phyloP scores from a whole-genome alignment of 2,797 vertebrate genomes.

The Sebastolobus altivelis region DNA sequence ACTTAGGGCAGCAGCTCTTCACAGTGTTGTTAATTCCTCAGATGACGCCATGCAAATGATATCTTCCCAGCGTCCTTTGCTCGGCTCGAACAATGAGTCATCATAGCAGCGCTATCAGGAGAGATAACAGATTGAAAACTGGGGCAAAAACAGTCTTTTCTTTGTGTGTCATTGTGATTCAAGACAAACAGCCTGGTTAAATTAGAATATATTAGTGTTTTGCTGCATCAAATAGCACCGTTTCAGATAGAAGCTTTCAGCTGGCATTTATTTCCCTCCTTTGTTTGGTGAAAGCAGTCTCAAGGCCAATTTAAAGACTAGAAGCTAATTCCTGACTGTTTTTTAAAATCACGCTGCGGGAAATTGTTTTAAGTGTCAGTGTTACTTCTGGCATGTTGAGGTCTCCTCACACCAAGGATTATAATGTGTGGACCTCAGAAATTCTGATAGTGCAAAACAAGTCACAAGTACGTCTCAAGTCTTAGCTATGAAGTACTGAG shows the following conservation, averaged over 20 bases:
- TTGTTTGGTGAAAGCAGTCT: slow-evolving; percentile 35
- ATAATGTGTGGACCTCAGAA: background rate
- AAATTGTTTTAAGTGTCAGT: background rate
- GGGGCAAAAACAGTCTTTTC: background rate
- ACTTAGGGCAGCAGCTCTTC: slow-evolving; percentile 25
- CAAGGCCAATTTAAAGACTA: slow-evolving; percentile 23
- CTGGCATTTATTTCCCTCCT: background rate
- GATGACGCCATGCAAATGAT: slow-evolving; percentile 37
- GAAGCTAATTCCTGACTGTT: background rate
- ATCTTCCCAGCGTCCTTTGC: slow-evolving; percentile 17
- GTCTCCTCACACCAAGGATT: background rate
- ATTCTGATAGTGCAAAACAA: background rate
- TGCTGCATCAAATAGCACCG: background rate
- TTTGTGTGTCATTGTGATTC: slow-evolving; percentile 34
- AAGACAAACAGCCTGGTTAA: slow-evolving; percentile 27
- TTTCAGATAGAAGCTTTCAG: slow-evolving; percentile 29
- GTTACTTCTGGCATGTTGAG: background rate
- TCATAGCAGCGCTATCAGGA: background rate
- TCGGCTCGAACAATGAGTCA: slow-evolving; percentile 32
- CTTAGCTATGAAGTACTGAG: background rate
- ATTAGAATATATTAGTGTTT: slow-evolving; percentile 20
- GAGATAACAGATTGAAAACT: slow-evolving; percentile 18
- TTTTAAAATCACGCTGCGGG: background rate
- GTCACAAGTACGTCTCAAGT: background rate
- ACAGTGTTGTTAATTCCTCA: slow-evolving; percentile 35